A percentile compares a stretch with the other conserved stretches of the same genome.
Evolutionary conservation across 2,888 invertebrate genomes (phyloP).

Genomic region (Drosophila anceps): DNA sequence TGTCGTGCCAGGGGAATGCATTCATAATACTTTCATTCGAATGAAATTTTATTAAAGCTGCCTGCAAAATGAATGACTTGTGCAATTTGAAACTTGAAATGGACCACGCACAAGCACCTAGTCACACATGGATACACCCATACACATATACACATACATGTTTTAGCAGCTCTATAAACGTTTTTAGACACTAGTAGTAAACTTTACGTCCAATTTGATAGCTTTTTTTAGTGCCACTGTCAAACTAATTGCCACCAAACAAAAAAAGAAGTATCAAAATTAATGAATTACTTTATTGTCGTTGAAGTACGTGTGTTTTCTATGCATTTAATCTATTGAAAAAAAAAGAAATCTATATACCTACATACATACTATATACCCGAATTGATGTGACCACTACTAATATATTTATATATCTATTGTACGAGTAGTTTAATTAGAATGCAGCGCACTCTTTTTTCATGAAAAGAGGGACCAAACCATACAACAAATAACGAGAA

Average conservation of each 20-base stretch:
- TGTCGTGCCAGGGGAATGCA: slow-evolving; percentile 39
- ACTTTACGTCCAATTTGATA: slow-evolving; percentile 70
- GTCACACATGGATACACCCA: slow-evolving; percentile 4
- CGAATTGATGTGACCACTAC: slow-evolving; percentile 69
- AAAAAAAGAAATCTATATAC: slow-evolving; percentile 53
- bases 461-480: slow-evolving; percentile 78
- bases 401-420: slow-evolving; percentile 54
- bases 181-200: slow-evolving; percentile 43
- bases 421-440: slow-evolving; percentile 59
- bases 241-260: slow-evolving; percentile 59
- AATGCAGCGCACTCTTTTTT: slow-evolving; percentile 79
- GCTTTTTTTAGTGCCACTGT: slow-evolving; percentile 46
- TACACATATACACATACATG: slow-evolving; percentile 9
- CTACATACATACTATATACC: slow-evolving; percentile 51
- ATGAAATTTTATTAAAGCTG: slow-evolving; percentile 34
- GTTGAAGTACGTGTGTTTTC: slow-evolving; percentile 49
- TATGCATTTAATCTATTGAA: slow-evolving; percentile 70
- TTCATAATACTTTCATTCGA: slow-evolving; percentile 34
- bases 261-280: slow-evolving; percentile 25
- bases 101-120: slow-evolving; percentile 21
- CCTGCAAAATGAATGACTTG: slow-evolving; percentile 50
- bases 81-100: slow-evolving; percentile 50
- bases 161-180: slow-evolving; percentile 6
- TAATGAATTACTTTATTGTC: slow-evolving; percentile 73
- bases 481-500: slow-evolving; percentile 57